Conservation (phyloP, 2,888 invertebrate species). For the Gnatocerus cornutus region DNA sequence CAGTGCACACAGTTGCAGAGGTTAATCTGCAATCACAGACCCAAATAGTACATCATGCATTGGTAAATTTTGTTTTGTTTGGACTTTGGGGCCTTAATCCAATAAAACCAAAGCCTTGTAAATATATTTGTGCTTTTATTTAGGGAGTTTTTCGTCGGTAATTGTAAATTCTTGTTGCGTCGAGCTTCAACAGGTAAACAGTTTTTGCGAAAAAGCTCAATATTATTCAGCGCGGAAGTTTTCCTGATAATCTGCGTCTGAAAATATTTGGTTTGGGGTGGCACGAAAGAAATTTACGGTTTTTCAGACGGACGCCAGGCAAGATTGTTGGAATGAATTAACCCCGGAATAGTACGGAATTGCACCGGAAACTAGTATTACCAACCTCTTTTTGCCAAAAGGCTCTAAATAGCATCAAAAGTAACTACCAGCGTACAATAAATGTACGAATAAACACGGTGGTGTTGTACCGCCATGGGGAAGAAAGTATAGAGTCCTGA, state of each 20-base stretch:
- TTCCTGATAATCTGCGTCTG: slow-evolving; percentile 17
- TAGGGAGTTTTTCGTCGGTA: slow-evolving; percentile 27
- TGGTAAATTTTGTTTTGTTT: slow-evolving; percentile 1
- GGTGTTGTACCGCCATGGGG: slow-evolving; percentile 54
- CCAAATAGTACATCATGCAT: slow-evolving; percentile 1
- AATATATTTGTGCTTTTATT: slow-evolving; percentile 31
- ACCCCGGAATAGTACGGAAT: slow-evolving; percentile 66
- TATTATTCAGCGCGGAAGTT: slow-evolving; percentile 24
- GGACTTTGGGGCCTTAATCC: slow-evolving; percentile 3
- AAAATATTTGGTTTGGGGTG: slow-evolving; percentile 16
- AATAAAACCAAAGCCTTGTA: slow-evolving; percentile 14
- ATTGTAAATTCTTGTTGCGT: slow-evolving; percentile 45
- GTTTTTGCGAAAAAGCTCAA: slow-evolving; percentile 38
- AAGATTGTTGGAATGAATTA: slow-evolving; percentile 60
- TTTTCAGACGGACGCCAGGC: slow-evolving; percentile 40
- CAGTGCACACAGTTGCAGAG: too few relatives aligned
- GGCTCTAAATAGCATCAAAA: slow-evolving; percentile 63
- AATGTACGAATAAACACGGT: slow-evolving; percentile 65
- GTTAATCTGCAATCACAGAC: not conserved
- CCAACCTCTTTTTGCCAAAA: slow-evolving; percentile 61
- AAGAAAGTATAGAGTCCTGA: slow-evolving; percentile 61
- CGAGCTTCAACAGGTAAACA: slow-evolving; percentile 43
- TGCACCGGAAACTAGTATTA: slow-evolving; percentile 67
- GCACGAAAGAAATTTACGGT: slow-evolving; percentile 40
- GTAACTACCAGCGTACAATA: slow-evolving; percentile 65